Conservation (phyloP, 2,113 vertebrate species). For the Osmerus eperlanus region DNA sequence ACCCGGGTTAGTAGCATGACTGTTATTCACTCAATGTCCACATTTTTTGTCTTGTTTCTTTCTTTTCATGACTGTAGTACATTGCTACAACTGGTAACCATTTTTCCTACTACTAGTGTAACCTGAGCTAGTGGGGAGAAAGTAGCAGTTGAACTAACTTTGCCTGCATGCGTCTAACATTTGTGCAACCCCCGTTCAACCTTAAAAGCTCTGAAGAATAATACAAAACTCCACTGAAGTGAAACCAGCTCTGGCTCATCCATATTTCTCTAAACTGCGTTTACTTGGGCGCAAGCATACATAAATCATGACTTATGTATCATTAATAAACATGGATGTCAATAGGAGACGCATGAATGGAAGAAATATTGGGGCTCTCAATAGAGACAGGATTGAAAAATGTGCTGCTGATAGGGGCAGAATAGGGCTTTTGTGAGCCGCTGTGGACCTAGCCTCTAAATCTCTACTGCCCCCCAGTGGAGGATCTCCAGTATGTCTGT, state of each 20-base stretch:
- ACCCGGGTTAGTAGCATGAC: too few relatives aligned
- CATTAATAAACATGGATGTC: conserved; percentile 77
- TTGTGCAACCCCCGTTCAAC: conserved; percentile 5
- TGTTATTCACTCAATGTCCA: too few relatives aligned
- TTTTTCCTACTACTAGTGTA: too few relatives aligned
- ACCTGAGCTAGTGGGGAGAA: too few relatives aligned
- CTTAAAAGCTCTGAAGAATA: conserved; percentile 15
- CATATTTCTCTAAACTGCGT: conserved; percentile 69
- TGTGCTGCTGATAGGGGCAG: conserved; percentile 49
- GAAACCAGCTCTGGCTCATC: conserved; percentile 44
- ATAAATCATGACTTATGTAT: conserved; percentile 72
- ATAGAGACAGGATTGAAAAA: conserved; percentile 67
- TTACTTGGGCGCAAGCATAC: conserved; percentile 61
- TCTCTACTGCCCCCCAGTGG: conserved; percentile 90
- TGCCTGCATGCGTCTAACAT: too few relatives aligned
- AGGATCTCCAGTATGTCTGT: conserved; percentile 16
- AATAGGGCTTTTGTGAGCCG: conserved; percentile 28
- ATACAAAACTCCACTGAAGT: conserved; percentile 39
- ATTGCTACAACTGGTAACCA: too few relatives aligned
- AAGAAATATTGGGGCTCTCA: conserved; percentile 74
- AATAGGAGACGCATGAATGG: conserved; percentile 74
- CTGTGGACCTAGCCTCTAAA: conserved; percentile 56
- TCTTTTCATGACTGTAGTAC: too few relatives aligned
- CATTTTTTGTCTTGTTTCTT: too few relatives aligned
- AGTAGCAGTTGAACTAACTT: too few relatives aligned